These are phyloP conservation scores for Erinaceus europaeus DNA, from an alignment of 2,113 vertebrate genomes.

Conservation along the genomic window DNA sequence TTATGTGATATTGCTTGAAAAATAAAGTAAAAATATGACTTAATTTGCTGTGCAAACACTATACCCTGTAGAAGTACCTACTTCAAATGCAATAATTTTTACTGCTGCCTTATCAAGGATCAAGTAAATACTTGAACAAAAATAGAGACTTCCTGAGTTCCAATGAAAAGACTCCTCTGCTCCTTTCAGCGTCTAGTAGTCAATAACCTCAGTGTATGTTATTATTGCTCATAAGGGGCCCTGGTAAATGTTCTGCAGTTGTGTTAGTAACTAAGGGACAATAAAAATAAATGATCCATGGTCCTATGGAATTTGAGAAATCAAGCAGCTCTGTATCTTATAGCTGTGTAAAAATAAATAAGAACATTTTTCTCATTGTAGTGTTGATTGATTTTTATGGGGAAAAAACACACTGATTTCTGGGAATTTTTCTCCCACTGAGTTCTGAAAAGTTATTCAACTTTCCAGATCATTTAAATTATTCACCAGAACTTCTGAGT, in stretches of 20 bases:
- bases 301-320: background rate
- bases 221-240: background rate
- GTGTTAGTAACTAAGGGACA: background rate
- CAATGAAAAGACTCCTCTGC: background rate
- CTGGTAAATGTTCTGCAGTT: background rate
- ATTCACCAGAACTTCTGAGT: background rate
- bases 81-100: background rate
- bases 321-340: background rate
- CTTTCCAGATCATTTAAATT: slow-evolving; percentile 36
- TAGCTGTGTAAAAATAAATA: background rate
- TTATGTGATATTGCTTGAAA: slow-evolving; percentile 30
- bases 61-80: background rate
- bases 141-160: background rate
- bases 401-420: background rate
- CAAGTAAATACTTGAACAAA: background rate
- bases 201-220: background rate
- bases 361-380: background rate
- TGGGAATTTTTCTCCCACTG: background rate
- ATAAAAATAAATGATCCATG: slow-evolving; percentile 11
- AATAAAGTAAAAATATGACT: background rate
- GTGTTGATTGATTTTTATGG: slow-evolving; percentile 30
- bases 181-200: background rate
- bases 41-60: background rate
- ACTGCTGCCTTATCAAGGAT: background rate
- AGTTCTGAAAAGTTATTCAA: background rate